These are phyloP conservation scores for Asobara japonica DNA, from an alignment of 1,140 invertebrate species.

Conservation along the genomic window DNA sequence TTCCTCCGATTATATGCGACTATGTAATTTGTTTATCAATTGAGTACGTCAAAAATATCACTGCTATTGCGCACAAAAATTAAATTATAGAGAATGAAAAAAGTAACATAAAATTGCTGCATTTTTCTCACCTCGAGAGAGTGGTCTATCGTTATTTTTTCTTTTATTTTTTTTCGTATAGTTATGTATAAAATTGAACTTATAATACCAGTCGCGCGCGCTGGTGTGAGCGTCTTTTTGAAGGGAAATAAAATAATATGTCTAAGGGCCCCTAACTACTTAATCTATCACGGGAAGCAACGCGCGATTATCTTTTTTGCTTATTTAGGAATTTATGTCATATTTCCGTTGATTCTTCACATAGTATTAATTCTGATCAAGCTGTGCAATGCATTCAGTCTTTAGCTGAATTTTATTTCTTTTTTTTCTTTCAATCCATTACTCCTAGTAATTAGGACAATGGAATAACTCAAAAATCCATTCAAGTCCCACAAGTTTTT, in stretches of 20 bases:
- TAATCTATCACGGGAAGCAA: constrained; percentile 32
- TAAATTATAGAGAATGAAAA: neutral
- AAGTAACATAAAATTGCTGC: constrained; percentile 1
- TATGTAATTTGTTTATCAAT: neutral
- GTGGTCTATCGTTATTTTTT: neutral
- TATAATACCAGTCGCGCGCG: constrained; percentile 10
- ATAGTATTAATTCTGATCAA: too few species aligned
- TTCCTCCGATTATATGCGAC: neutral
- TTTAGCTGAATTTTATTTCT: too few species aligned
- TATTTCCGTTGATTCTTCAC: neutral
- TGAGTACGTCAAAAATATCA: constrained; percentile 8
- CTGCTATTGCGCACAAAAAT: neutral
- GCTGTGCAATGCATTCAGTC: too few species aligned
- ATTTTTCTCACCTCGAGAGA: neutral
- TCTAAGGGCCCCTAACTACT: constrained; percentile 28
- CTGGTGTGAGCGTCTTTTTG: constrained; percentile 8
- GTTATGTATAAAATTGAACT: constrained; percentile 37
- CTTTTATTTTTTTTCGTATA: constrained; percentile 37
- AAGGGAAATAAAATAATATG: constrained; percentile 6
- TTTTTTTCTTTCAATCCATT: neutral
- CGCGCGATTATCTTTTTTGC: constrained; percentile 15
- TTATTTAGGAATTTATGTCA: neutral
- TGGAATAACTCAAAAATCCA: neutral
- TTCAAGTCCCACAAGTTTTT: neutral
- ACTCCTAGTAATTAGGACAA: neutral